phyloP scores from a whole-genome alignment of 2,113 vertebrate genomes.

The Scalopus aquaticus region DNA sequence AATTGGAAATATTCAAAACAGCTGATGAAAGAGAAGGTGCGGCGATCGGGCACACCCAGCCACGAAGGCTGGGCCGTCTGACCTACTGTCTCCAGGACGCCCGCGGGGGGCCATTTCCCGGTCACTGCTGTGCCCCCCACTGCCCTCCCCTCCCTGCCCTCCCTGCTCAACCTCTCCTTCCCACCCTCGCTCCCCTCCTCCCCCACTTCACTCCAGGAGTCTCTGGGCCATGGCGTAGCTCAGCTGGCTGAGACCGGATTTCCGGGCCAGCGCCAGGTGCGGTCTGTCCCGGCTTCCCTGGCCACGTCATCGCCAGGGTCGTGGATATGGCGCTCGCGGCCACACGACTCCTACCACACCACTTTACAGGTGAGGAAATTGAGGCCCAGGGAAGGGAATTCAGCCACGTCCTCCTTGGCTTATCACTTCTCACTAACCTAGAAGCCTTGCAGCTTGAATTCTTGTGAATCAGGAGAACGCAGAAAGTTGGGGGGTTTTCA shows the following conservation, averaged over 20 bases:
- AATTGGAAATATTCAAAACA: no score
- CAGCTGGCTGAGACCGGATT: not conserved
- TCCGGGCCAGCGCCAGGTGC: not conserved
- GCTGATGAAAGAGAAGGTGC: not conserved
- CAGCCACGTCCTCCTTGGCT: not conserved
- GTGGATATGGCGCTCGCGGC: no score
- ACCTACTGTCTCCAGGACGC: fast-evolving
- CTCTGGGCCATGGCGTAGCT: not conserved
- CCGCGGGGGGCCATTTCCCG: fast-evolving
- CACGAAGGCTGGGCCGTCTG: fast-evolving
- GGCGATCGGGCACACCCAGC: fast-evolving
- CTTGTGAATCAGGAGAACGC: not conserved
- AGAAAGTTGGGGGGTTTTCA: not conserved
- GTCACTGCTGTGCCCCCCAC: not conserved
- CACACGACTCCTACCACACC: no score
- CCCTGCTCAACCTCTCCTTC: not conserved
- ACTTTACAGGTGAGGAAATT: not conserved
- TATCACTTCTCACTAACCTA: not conserved
- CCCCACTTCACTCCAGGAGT: not conserved
- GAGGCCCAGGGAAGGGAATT: not conserved
- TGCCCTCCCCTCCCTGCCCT: fast-evolving
- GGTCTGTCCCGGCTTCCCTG: not conserved
- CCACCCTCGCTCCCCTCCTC: not conserved
- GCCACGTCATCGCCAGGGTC: not conserved
- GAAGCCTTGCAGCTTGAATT: not conserved